Conservation (phyloP, 2,797 vertebrate genomes). For the Tragopan temminckii region DNA sequence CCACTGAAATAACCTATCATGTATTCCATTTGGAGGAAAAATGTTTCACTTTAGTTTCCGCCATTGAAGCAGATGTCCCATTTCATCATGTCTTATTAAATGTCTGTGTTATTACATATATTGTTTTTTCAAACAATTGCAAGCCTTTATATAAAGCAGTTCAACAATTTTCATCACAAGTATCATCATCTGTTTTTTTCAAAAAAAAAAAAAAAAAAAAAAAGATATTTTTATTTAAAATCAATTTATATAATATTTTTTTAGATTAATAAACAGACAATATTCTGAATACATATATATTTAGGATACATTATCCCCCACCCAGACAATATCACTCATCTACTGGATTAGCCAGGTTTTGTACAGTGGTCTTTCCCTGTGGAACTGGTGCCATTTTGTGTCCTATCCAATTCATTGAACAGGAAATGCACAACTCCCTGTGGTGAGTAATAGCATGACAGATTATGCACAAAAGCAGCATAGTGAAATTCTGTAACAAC, state of each 20-base stretch:
- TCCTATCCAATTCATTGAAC: not conserved
- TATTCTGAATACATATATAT: not conserved
- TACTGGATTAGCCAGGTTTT: not conserved
- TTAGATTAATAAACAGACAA: not conserved
- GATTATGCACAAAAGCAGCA: not conserved
- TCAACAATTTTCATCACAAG: conserved; percentile 7
- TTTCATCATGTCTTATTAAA: conserved; percentile 54
- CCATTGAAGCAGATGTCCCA: conserved; percentile 23
- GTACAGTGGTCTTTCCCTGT: not conserved
- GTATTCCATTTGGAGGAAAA: conserved; percentile 19
- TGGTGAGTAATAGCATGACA: not conserved
- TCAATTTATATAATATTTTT: not conserved
- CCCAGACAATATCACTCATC: not conserved
- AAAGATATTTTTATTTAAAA: not conserved
- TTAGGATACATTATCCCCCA: fast-evolving
- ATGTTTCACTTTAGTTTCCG: conserved; percentile 37
- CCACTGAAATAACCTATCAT: conserved; percentile 45
- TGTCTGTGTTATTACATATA: conserved; percentile 24
- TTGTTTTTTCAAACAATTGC: conserved; percentile 33
- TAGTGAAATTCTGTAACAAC: not conserved
- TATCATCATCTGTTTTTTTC: not conserved
- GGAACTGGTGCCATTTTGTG: not conserved
- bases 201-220: not conserved
- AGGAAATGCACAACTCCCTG: not conserved
- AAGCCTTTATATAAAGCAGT: conserved; percentile 10